These are phyloP conservation scores for Neoscelio sp. DNA, from an alignment of 2,888 invertebrate species.

Conservation along the genomic window DNA sequence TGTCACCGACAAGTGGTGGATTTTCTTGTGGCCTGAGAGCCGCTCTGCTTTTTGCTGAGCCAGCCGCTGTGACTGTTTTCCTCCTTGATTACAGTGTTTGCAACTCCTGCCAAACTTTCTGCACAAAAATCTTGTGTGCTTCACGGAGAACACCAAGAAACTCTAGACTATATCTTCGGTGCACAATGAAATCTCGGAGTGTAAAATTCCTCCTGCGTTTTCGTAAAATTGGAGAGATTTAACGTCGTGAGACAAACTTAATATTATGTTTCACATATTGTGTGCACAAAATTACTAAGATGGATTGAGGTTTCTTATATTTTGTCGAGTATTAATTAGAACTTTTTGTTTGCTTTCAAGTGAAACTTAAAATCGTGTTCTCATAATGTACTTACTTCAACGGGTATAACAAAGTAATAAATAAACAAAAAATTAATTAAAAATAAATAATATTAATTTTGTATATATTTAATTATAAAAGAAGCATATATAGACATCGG, in stretches of 20 bases:
- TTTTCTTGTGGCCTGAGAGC: slow-evolving; percentile 68
- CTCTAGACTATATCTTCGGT: slow-evolving; percentile 20
- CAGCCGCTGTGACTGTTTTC: slow-evolving; percentile 70
- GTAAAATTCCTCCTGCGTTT: slow-evolving; percentile 31
- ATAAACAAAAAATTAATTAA: no score
- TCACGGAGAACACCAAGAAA: slow-evolving; percentile 16
- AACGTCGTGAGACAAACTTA: slow-evolving; percentile 9
- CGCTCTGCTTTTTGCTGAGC: slow-evolving; percentile 64
- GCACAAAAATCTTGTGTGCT: slow-evolving; percentile 53
- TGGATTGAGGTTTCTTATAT: background rate
- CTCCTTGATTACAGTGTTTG: slow-evolving; percentile 74
- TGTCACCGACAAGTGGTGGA: slow-evolving; percentile 53
- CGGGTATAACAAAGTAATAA: no score
- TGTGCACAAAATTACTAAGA: no score
- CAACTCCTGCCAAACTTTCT: slow-evolving; percentile 67
- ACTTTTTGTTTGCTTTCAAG: no score
- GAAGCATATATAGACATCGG: no score
- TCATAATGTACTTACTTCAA: no score
- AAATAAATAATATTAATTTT: no score
- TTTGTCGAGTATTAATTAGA: background rate
- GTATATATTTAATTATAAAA: no score
- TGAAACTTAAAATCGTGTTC: no score
- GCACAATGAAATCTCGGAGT: slow-evolving; percentile 34
- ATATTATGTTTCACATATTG: background rate
- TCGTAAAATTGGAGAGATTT: slow-evolving; percentile 29